Evolutionary conservation across 2,797 vertebrate species (phyloP), one percentile per base, ranked within the genome.

Genomic region (Atherinosoma microstoma): DNA sequence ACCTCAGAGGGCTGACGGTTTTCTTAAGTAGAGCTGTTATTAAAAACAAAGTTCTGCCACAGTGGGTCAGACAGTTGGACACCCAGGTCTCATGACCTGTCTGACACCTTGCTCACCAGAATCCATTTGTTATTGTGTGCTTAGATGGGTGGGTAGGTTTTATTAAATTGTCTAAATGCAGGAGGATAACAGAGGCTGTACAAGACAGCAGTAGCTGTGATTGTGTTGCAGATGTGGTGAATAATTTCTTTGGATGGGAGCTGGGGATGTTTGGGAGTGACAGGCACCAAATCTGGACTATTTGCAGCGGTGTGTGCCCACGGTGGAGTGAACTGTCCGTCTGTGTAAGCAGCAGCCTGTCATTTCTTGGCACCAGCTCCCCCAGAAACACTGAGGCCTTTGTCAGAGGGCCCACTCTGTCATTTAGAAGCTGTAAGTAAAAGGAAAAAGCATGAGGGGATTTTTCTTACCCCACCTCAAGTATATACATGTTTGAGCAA

Each of bases 321-420:
- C 13, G 22, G 38, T 34, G 74, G 73, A 49, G 57, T 59, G 35
- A 76, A 70, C 72, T 73, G 81, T 85, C 80, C 7, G 64, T 78
- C 72, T 83, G 67, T 78, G 66, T 81, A 73, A 82, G 75, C 70
- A 82, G 69, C 83, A 73, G 85, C 58, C 78, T 78, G 87, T 88
- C 79, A 84, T 84, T 87, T 85, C 82, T 84, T 89, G 87, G 84
- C 84, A 84, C 57, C 30, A 9, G 70, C 67, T 80, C 64, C 59
- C 61, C 56, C 70, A 66, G 64, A 88, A 90, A 92, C 91, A 93
- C 84, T 88, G 71, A 65, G 64, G 82, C 76, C 89, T 90, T 92
- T 92, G 87, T 92, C 73, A 82, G 75, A 82, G 75, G 70, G 65
- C 58, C 80, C 67, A 76, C 54, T 42, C 76, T 65, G 70, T 83